Evolutionary conservation across 2,888 invertebrate species (phyloP).

Genomic region (Diaperis boleti): DNA sequence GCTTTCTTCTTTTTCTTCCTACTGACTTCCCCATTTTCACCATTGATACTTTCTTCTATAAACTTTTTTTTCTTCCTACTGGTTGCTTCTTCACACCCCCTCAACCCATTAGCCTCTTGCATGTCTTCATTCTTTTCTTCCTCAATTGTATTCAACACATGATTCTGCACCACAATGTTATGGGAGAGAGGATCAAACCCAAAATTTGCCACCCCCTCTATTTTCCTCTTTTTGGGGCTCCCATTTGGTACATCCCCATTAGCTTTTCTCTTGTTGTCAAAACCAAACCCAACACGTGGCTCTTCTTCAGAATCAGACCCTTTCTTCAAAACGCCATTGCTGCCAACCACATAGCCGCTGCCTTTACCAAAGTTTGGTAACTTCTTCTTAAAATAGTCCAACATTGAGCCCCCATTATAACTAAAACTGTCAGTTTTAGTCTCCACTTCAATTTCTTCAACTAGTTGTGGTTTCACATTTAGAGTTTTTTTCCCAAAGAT

Average conservation of each 20-base stretch:
- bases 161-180: slow-evolving; percentile 51
- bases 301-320: slow-evolving; percentile 58
- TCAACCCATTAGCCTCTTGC: too few species aligned
- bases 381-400: slow-evolving; percentile 81
- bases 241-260: slow-evolving; percentile 40
- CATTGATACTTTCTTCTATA: not conserved
- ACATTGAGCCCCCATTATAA: slow-evolving; percentile 72
- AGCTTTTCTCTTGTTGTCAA: slow-evolving; percentile 40
- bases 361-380: slow-evolving; percentile 65
- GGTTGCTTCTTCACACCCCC: too few species aligned
- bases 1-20: slow-evolving; percentile 43
- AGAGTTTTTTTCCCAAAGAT: slow-evolving; percentile 81
- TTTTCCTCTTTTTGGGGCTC: slow-evolving; percentile 42
- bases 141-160: slow-evolving; percentile 54
- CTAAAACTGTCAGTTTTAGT: slow-evolving; percentile 46
- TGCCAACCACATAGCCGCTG: slow-evolving; percentile 49
- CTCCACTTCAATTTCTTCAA: slow-evolving; percentile 40
- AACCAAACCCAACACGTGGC: slow-evolving; percentile 52
- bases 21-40: slow-evolving; percentile 28
- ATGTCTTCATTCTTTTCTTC: too few species aligned
- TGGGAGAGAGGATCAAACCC: slow-evolving; percentile 57
- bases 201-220: slow-evolving; percentile 55
- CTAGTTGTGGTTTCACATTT: too few species aligned
- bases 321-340: slow-evolving; percentile 61
- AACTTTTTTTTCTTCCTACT: slow-evolving; percentile 27